Evolutionary conservation across 2,797 vertebrate species (phyloP).

Genomic region (Coranthus polyacanthus): DNA sequence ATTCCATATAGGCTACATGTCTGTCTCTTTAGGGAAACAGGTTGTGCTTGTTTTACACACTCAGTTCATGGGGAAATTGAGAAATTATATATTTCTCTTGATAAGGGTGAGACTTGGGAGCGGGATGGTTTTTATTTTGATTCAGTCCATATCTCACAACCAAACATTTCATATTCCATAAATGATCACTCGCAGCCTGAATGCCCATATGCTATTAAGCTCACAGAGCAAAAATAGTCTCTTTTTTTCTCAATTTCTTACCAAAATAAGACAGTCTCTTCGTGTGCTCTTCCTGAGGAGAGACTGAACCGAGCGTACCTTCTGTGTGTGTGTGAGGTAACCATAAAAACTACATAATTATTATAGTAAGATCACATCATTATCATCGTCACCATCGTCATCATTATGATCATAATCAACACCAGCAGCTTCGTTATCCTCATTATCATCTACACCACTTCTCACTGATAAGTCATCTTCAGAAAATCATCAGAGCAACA

Average conservation of each 20-base stretch:
- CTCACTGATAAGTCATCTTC: slow-evolving; percentile 46
- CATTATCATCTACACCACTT: slow-evolving; percentile 36
- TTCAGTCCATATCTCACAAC: slow-evolving; percentile 53
- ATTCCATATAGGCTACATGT: slow-evolving; percentile 67
- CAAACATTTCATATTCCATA: slow-evolving; percentile 48
- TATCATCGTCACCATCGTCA: slow-evolving; percentile 24
- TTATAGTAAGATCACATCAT: slow-evolving; percentile 55
- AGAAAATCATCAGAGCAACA: slow-evolving; percentile 68
- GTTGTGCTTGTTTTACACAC: slow-evolving; percentile 82
- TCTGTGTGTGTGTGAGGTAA: slow-evolving; percentile 59
- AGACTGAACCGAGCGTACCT: slow-evolving; percentile 49
- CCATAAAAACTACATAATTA: slow-evolving; percentile 61
- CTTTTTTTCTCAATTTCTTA: slow-evolving; percentile 47
- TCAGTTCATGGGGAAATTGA: slow-evolving; percentile 41
- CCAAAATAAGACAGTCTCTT: slow-evolving; percentile 70
- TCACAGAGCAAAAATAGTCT: slow-evolving; percentile 54
- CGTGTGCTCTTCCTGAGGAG: slow-evolving; percentile 73
- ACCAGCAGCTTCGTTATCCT: slow-evolving; percentile 14
- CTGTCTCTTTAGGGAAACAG: slow-evolving; percentile 66
- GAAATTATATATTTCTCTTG: slow-evolving; percentile 31
- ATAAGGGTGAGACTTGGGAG: slow-evolving; percentile 20
- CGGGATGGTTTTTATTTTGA: slow-evolving; percentile 41
- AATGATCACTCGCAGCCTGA: slow-evolving; percentile 34
- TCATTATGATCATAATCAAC: slow-evolving; percentile 26
- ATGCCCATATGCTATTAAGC: slow-evolving; percentile 46